Percentiles rank a stretch among this genome's conserved stretches.
These are phyloP conservation scores for Eonycteris spelaea DNA, from an alignment of 2,113 vertebrate species.

Conservation along the genomic window DNA sequence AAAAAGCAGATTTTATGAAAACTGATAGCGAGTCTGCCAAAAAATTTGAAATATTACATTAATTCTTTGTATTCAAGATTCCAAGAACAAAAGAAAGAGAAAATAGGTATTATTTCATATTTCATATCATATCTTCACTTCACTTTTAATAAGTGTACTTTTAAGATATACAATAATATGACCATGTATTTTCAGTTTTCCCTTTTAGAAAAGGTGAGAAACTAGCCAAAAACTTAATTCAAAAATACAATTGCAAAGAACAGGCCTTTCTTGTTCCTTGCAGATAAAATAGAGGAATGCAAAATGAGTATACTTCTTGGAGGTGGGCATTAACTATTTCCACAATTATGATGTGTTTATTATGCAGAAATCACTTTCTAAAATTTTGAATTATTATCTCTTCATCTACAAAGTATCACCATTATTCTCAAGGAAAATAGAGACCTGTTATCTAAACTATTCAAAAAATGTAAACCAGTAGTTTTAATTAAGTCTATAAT, in stretches of 20 bases:
- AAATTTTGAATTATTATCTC: not conserved
- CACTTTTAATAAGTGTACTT: not conserved
- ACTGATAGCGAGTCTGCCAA: not conserved
- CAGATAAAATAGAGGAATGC: not conserved
- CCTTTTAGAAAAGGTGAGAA: not conserved
- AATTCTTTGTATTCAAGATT: not conserved
- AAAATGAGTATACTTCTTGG: not conserved
- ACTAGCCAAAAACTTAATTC: not conserved
- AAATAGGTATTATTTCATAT: not conserved
- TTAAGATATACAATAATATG: not conserved
- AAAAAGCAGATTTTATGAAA: not conserved
- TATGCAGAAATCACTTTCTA: not conserved
- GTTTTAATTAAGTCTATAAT: slow-evolving; percentile 33
- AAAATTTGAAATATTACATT: not conserved
- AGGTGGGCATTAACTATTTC: not conserved
- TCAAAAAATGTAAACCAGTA: not conserved
- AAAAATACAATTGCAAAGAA: not conserved
- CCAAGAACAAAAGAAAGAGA: not conserved
- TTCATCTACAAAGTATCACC: not conserved
- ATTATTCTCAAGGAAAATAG: not conserved
- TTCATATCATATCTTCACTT: not conserved
- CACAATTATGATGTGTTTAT: not conserved
- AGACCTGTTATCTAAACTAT: not conserved
- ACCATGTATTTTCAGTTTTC: not conserved
- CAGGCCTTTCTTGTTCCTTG: not conserved